Evolutionary conservation across 2,797 vertebrate species (phyloP).

Genomic region (Dendrocincla fuliginosa): DNA sequence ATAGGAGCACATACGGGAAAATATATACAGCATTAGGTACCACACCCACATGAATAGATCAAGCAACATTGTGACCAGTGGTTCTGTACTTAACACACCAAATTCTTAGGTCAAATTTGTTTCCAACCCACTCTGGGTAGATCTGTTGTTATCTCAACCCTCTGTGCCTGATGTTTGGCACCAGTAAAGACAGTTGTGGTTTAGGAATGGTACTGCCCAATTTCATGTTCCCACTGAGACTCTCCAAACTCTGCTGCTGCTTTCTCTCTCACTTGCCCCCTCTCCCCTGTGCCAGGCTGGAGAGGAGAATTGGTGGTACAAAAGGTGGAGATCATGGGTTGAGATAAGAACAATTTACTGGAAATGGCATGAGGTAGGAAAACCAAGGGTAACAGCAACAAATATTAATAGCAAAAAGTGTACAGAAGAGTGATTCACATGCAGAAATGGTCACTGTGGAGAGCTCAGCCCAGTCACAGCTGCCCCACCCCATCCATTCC

Average conservation of each 20-base stretch:
- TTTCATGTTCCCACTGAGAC: background rate
- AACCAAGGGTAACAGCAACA: background rate
- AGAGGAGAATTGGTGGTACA: background rate
- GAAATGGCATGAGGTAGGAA: background rate
- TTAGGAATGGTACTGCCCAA: background rate
- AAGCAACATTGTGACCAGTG: background rate
- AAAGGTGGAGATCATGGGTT: background rate
- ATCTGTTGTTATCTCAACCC: background rate
- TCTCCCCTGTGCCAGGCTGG: background rate
- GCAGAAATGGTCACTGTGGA: background rate
- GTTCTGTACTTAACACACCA: background rate
- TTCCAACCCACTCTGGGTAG: background rate
- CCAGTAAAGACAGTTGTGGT: background rate
- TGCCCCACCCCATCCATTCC: fast-evolving
- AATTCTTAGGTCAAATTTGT: background rate
- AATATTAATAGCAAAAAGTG: background rate
- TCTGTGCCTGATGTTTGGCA: no score
- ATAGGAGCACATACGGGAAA: background rate
- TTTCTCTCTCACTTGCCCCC: background rate
- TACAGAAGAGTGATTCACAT: background rate
- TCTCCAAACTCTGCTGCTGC: background rate
- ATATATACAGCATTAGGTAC: background rate
- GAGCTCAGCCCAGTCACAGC: background rate
- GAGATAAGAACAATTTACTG: background rate
- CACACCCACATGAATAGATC: background rate